These are phyloP conservation scores for Plagodis pulveraria DNA, from an alignment of 2,888 invertebrate species.

Conservation along the genomic window DNA sequence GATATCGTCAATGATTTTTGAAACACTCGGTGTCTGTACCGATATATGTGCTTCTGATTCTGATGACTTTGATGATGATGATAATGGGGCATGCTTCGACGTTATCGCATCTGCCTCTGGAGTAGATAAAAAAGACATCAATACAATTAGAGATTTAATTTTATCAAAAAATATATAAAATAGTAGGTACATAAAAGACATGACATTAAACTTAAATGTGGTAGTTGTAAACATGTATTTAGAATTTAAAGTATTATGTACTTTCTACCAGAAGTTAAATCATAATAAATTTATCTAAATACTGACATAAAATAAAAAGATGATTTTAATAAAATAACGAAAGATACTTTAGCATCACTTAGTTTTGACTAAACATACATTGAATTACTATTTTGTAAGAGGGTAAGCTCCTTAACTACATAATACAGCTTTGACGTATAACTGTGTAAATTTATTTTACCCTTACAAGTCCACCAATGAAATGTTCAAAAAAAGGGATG, in stretches of 20 bases:
- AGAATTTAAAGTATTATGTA: too few relatives aligned
- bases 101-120: slow-evolving; percentile 61
- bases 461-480: slow-evolving; percentile 48
- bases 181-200: background rate
- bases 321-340: background rate
- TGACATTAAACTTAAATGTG: too few relatives aligned
- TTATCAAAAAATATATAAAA: background rate
- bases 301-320: too few relatives aligned
- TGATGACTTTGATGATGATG: slow-evolving; percentile 60
- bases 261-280: too few relatives aligned
- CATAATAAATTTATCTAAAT: too few relatives aligned
- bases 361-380: slow-evolving; percentile 3
- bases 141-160: background rate
- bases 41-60: slow-evolving; percentile 68
- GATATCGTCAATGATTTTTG: slow-evolving; percentile 73
- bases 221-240: too few relatives aligned
- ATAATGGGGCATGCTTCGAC: slow-evolving; percentile 63
- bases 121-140: slow-evolving; percentile 32
- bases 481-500: slow-evolving; percentile 41
- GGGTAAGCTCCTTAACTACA: slow-evolving; percentile 10
- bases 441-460: slow-evolving; percentile 46
- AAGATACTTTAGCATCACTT: background rate
- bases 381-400: slow-evolving; percentile 1
- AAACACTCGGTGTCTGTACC: slow-evolving; percentile 73
- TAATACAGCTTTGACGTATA: slow-evolving; percentile 22